Base-by-base conservation (phyloP, 2,888 invertebrate species). In the Drosophila nr. fundita region DNA sequence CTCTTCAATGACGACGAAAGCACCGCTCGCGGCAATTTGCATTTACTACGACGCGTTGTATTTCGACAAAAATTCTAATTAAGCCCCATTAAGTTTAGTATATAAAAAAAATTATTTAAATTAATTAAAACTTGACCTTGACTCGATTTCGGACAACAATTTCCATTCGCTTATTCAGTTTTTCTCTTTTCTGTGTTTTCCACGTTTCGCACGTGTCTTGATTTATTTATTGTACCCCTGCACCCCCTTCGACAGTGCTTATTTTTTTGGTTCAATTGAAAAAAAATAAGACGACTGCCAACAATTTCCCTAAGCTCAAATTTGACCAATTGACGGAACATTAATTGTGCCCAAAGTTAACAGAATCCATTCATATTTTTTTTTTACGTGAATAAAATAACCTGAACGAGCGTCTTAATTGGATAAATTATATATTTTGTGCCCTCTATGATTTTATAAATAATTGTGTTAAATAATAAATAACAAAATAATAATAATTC, bases 1-100 rank as follows among this genome's bases (percentile, higher is more conserved):
- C 85, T 85, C 80, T 72, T 86, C 68, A 89, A 80, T 89, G 90
- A 87, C 82, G 73, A 89, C 73, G 68, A 77, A 69, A 71, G 71
- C 87, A 89, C 68, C 76, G 73, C 62, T 72, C 78, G 82, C 67
- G 55, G 62, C 73, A 72, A 40, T 68, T 65, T 71, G 38, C 55
- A 73, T 62, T 63, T 68, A 73, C 78, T 75, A 80, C 75, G 78
- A 78, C 78, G 78, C 74, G 73, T 80, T 69, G 76, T 75, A 58
- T 59, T 76, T 68, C 62, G 68, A 50, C 42, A 61, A 45, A 61
- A 29, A 21, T n/a, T 55, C 18, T 4, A 15, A 38, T 29, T 27
- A 53, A 24, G 21, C 66, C 64, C 29, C 59, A 42, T 76, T 80
- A 62, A 69, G 36, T 63, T 80, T 58, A 68, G 62, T 68, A 62